Base-by-base conservation (phyloP, 2,888 invertebrate species). In the Aphodius sticticus region DNA sequence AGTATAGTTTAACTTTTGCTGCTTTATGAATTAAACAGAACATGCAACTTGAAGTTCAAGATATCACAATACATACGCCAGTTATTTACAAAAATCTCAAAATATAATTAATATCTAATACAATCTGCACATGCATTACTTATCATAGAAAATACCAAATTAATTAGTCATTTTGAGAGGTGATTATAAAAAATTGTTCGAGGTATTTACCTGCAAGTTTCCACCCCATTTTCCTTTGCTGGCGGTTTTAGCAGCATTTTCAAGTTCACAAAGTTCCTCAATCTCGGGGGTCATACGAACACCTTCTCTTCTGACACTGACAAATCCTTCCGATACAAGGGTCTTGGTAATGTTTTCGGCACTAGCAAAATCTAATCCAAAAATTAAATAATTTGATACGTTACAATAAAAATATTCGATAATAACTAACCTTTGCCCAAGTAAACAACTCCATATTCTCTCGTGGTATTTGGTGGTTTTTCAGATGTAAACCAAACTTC, bases 341-440 rank as follows among this genome's bases (percentile, higher is more conserved):
- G 93, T 91, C 87, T 99, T 98, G 0, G 96, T 95, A 70, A 99
- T 91, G 88, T 98, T 99, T 86, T 97, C 97, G 78, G 94, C 95
- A 80, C 93, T 93, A 78, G 92, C 87, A 16, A 87, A 88, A 86
- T 93, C 93, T 91, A 88, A 86, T 93, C 93, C 91, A 85, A 26
- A 86, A 82, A 81, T 81, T 76, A 77, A 83, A 78, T 78, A 78
- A 71, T 14, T 78, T 77, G 77, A 35, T 35, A 81, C 15, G 75
- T 15, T 15, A 79, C 14, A 77, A 76, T 76, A 70, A 69, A 71
- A 16, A 35, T 74, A 37, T 5, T 76, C 77, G 70, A 35, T 26
- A 26, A 26, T 26, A 71, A 70, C 77, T 38, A 36, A 92, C 96
- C 96, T 90, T 95, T 96, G 69, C 97, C 97, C 69, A 96, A 88